Base-by-base conservation (phyloP, 1,140 invertebrate species). In the Phymastichus coffea region DNA sequence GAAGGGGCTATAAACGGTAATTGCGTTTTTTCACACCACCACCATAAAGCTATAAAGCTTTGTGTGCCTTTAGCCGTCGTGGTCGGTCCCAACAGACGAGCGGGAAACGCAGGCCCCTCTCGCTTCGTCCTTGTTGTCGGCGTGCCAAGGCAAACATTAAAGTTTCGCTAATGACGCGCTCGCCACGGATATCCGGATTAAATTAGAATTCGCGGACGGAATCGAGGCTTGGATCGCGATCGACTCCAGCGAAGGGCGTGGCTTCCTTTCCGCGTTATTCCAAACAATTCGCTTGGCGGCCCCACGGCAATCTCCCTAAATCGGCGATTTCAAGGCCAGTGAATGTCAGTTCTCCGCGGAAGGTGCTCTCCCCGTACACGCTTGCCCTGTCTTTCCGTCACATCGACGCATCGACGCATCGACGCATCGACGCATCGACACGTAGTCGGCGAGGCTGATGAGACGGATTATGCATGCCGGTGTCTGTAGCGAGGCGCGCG, bases 21-120 rank as follows among this genome's bases (percentile, higher is more conserved):
- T 66, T 63, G 63, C 56, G 54, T 61, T 66, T 47, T 63, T 26
- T 49, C 10, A 38, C 30, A 46, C 43, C n/a, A 59, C 19, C 33
- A 22, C 43, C 60, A 46, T 70, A 65, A 68, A 66, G 40, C 53
- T 22, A 41, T 65, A 69, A 72, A 70, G n/a, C 38, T 14, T 48
- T 59, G 41, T 44, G 48, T 59, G 53, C 30, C 40, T 60, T 47
- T 40, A 47, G 20, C 35, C 14, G 14, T 22, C 38, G 22, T 15
- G 47, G n/a, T 28, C 25, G 17, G n/a, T n/a, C n/a, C n/a, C n/a
- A 44, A 20, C 9, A 44, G 41, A 17, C 22, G 22, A 14, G 22
- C 9, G n/a, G n/a, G n/a, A n/a, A n/a, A n/a, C n/a, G 22, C 14
- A 23, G 35, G 30, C 15, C 37, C 46, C 43, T n/a, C 25, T 38